A percentile compares a stretch with the other conserved stretches of the same genome.
These are phyloP conservation scores for Eurystomus gularis DNA, from an alignment of 2,113 vertebrate genomes.

Conservation along the genomic window DNA sequence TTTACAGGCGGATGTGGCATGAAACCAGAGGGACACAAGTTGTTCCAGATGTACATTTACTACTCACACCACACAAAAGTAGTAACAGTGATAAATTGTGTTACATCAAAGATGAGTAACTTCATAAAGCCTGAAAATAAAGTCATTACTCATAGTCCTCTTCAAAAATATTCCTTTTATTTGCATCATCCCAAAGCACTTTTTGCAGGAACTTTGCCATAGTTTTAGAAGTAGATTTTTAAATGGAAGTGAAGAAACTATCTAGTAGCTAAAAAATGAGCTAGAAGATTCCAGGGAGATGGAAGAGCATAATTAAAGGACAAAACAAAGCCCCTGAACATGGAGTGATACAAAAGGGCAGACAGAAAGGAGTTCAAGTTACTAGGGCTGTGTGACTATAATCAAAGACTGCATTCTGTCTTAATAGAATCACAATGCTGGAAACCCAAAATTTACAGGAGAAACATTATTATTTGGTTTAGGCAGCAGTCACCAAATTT, in stretches of 20 bases:
- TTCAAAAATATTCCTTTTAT: not conserved
- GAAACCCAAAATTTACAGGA: not conserved
- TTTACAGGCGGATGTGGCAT: slow-evolving; percentile 37
- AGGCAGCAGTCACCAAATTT: not conserved
- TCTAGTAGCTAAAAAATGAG: not conserved
- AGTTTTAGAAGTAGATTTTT: not conserved
- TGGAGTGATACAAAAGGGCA: not conserved
- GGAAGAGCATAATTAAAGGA: not conserved
- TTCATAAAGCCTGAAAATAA: slow-evolving; percentile 1
- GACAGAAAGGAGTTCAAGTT: not conserved
- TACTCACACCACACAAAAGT: slow-evolving; percentile 20
- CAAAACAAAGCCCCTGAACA: not conserved
- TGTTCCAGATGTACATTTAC: slow-evolving; percentile 34
- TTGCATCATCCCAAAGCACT: not conserved
- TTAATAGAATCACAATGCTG: not conserved
- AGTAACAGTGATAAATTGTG: slow-evolving; percentile 18
- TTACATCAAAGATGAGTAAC: slow-evolving; percentile 12
- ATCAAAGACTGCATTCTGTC: not conserved
- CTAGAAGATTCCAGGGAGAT: not conserved
- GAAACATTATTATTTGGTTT: not conserved
- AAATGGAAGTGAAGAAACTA: not conserved
- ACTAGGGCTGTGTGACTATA: not conserved
- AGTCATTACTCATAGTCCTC: not conserved
- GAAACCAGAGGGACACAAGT: slow-evolving; percentile 20
- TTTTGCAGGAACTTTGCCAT: not conserved